Conservation (phyloP, 2,888 invertebrate species). For the Synanthedon andrenaeformis region DNA sequence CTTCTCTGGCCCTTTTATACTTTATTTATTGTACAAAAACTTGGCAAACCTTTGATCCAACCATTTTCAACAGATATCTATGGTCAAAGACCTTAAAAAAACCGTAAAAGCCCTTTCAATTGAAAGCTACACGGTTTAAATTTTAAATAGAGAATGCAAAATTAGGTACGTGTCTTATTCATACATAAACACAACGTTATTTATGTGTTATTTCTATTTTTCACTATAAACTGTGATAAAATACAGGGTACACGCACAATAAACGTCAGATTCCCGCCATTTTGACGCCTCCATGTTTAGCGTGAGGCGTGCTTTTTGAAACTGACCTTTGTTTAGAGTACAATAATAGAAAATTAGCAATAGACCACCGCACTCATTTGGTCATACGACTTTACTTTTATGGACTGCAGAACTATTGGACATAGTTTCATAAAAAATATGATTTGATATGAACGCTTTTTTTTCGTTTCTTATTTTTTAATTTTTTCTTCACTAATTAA, state of each 20-base stretch:
- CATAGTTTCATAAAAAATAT: too few species aligned
- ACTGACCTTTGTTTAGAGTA: not conserved
- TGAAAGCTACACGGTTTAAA: too few species aligned
- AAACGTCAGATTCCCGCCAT: slow-evolving; percentile 4
- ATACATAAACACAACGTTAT: not conserved
- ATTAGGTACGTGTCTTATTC: not conserved
- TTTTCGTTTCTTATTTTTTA: too few species aligned
- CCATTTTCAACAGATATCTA: too few species aligned
- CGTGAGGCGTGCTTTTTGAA: not conserved
- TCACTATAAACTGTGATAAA: not conserved
- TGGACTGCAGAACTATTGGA: not conserved
- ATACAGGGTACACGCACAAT: not conserved
- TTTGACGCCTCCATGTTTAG: slow-evolving; percentile 5
- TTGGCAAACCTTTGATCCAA: too few species aligned
- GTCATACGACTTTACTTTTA: not conserved
- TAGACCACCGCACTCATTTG: not conserved
- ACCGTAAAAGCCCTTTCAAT: too few species aligned
- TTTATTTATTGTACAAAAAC: too few species aligned
- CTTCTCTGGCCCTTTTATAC: too few species aligned
- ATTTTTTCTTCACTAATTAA: too few species aligned
- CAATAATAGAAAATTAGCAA: not conserved
- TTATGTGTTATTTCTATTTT: too few species aligned
- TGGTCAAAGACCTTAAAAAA: too few species aligned
- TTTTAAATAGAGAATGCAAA: not conserved
- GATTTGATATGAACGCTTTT: too few species aligned